A percentile compares a stretch with the other conserved stretches of the same genome.
Evolutionary conservation across 2,113 vertebrate genomes (phyloP).

Genomic region (Misgurnus anguillicaudatus): DNA sequence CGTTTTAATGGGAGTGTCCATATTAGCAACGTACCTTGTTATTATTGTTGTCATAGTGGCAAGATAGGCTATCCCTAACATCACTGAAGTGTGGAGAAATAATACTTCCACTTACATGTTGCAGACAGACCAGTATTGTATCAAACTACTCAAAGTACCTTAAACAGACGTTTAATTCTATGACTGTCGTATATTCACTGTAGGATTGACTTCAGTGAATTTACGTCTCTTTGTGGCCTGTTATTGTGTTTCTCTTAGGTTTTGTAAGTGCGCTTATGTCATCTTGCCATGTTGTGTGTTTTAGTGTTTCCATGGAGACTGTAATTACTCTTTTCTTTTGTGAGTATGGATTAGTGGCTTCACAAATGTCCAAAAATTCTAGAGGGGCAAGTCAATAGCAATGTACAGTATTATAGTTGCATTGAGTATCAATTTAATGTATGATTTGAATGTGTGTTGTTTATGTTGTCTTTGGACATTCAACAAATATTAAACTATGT

Average conservation of each 20-base stretch:
- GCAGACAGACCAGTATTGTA: neutral
- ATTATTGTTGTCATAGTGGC: slow-evolving; percentile 6
- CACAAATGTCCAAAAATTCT: no score
- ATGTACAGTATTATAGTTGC: no score
- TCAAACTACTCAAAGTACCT: neutral
- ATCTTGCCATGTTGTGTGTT: slow-evolving; percentile 33
- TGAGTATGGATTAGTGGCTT: no score
- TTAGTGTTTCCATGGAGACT: slow-evolving; percentile 34
- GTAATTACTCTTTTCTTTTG: neutral
- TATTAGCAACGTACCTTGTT: slow-evolving; percentile 11
- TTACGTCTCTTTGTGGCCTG: neutral
- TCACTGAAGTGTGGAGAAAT: neutral
- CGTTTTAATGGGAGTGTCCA: neutral
- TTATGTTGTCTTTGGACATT: no score
- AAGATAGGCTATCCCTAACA: neutral
- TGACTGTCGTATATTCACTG: no score
- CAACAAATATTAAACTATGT: no score
- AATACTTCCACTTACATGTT: neutral
- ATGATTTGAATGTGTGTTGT: no score
- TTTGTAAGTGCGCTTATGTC: slow-evolving; percentile 18
- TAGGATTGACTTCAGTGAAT: neutral
- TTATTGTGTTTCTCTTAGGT: neutral
- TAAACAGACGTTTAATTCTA: no score
- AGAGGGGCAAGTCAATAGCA: no score
- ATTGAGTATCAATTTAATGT: no score